Percentiles rank a stretch among this genome's conserved stretches.
Evolutionary conservation across 2,888 invertebrate species (phyloP).

Genomic region (Ellobium chinense): DNA sequence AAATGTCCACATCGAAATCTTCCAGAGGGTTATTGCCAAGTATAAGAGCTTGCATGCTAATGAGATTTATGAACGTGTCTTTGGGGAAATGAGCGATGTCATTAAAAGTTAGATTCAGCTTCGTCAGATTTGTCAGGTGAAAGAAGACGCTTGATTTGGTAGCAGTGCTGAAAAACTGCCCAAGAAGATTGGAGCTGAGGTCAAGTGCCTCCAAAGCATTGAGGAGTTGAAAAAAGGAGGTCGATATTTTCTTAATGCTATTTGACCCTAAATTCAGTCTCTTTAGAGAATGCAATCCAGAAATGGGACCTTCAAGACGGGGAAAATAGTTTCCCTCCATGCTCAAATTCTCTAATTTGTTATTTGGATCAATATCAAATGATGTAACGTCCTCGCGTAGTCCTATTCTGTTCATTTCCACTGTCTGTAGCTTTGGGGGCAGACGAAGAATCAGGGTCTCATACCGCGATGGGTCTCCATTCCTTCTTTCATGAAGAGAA

Average conservation of each 20-base stretch:
- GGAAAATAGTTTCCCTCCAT: not conserved
- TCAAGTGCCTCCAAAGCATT: not conserved
- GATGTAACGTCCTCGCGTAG: not conserved
- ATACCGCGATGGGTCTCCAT: too few species aligned
- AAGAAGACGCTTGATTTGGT: not conserved
- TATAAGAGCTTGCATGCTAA: not conserved
- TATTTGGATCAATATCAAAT: not conserved
- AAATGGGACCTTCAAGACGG: not conserved
- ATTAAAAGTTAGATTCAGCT: not conserved
- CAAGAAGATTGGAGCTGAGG: not conserved
- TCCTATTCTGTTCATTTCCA: not conserved
- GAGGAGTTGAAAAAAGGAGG: not conserved
- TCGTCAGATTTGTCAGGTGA: not conserved
- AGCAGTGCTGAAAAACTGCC: not conserved
- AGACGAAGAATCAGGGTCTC: not conserved
- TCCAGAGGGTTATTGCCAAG: not conserved
- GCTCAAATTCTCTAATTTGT: not conserved
- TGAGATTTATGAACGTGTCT: not conserved
- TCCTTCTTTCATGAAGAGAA: too few species aligned
- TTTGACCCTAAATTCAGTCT: not conserved
- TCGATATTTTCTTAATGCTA: not conserved
- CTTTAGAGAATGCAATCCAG: not conserved
- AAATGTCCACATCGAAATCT: not conserved
- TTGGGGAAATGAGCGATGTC: not conserved
- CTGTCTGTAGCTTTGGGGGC: not conserved